Evolutionary conservation across 2,888 invertebrate genomes (phyloP).

Genomic region (Sesamia inferens): DNA sequence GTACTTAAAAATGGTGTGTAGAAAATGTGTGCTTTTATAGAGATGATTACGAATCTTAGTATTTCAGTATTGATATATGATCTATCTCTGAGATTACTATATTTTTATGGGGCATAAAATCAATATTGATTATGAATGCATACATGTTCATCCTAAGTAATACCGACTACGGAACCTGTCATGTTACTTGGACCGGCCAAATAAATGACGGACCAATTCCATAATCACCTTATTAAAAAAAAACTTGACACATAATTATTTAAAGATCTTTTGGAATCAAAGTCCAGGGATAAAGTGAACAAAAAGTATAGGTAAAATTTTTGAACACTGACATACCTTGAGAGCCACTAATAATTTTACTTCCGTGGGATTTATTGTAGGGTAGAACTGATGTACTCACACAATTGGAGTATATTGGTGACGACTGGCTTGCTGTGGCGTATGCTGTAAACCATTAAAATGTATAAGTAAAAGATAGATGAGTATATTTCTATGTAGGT

Average conservation of each 20-base stretch:
- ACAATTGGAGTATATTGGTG: slow-evolving; percentile 88
- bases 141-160: not conserved
- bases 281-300: not conserved
- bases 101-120: not conserved
- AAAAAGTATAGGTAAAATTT: not conserved
- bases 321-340: slow-evolving; percentile 78
- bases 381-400: slow-evolving; percentile 88
- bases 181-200: not conserved
- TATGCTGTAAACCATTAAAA: slow-evolving; percentile 76
- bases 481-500: slow-evolving; percentile 3
- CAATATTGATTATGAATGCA: not conserved
- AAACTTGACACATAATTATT: not conserved
- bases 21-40: too few relatives aligned
- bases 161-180: not conserved
- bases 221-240: not conserved
- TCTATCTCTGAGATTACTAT: not conserved
- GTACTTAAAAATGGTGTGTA: not conserved
- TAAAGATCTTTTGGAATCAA: not conserved
- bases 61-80: not conserved
- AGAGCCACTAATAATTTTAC: slow-evolving; percentile 86
- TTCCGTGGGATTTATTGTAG: slow-evolving; percentile 89
- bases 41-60: not conserved
- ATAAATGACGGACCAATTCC: not conserved
- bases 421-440: slow-evolving; percentile 82
- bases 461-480: not conserved